Conservation (phyloP, 2,888 invertebrate genomes). For the Drosophila vallismaia region DNA sequence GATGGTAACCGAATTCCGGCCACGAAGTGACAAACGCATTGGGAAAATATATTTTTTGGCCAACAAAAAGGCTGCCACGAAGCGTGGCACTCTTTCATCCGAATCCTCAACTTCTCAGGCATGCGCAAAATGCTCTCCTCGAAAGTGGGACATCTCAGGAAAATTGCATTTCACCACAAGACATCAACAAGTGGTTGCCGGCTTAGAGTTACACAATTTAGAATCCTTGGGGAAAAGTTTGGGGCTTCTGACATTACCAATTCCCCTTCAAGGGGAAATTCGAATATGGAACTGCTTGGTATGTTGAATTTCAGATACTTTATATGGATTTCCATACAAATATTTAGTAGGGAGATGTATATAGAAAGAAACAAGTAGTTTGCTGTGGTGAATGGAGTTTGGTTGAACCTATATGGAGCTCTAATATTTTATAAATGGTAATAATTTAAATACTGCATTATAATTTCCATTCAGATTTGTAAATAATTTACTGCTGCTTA, state of each 20-base stretch:
- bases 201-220: background rate
- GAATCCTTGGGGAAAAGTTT: background rate
- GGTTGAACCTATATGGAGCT: too few species aligned
- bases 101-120: conserved; percentile 3
- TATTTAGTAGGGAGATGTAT: too few species aligned
- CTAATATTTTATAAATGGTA: too few species aligned
- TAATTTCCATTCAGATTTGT: too few species aligned
- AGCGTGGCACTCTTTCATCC: conserved; percentile 8
- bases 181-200: conserved; percentile 66
- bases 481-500: too few species aligned
- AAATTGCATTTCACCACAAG: conserved; percentile 23
- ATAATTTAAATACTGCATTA: too few species aligned
- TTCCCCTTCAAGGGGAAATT: conserved; percentile 10
- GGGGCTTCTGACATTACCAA: background rate
- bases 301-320: background rate
- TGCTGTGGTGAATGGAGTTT: too few species aligned
- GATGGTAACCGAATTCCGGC: conserved; percentile 39
- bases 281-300: background rate
- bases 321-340: background rate
- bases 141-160: conserved; percentile 24
- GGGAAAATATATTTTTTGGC: conserved; percentile 60
- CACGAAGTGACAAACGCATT: conserved; percentile 60
- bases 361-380: too few species aligned
- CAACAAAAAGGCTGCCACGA: conserved; percentile 45
- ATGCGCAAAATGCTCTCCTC: conserved; percentile 20